Conservation (phyloP, 2,113 vertebrate species). For the Vulpes lagopus region DNA sequence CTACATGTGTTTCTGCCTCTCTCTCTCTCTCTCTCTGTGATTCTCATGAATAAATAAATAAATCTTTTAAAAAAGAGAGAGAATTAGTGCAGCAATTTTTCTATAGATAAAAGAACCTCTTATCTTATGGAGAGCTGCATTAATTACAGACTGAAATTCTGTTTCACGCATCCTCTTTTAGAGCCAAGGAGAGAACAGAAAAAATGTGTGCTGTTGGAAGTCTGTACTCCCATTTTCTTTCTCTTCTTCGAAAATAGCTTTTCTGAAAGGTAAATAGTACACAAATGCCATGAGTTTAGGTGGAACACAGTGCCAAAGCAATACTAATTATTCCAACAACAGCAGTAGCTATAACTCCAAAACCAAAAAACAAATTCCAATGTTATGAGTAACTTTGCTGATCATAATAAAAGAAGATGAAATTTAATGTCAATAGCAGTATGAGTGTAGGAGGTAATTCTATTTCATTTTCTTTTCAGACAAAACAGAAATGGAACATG, state of each 20-base stretch:
- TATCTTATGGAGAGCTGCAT: slow-evolving; percentile 73
- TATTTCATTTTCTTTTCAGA: slow-evolving; percentile 72
- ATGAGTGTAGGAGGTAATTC: slow-evolving; percentile 72
- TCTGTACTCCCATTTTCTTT: slow-evolving; percentile 33
- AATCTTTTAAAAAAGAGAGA: background rate
- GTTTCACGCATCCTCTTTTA: slow-evolving; percentile 67
- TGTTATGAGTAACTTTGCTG: slow-evolving; percentile 72
- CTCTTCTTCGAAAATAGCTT: slow-evolving; percentile 62
- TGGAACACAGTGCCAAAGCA: slow-evolving; percentile 19
- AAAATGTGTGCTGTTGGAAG: slow-evolving; percentile 62
- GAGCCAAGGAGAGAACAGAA: slow-evolving; percentile 71
- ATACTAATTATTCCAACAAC: slow-evolving; percentile 47
- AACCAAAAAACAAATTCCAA: slow-evolving; percentile 52
- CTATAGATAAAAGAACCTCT: slow-evolving; percentile 74
- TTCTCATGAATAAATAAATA: too few species aligned
- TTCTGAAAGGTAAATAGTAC: slow-evolving; percentile 65
- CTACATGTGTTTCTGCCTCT: too few species aligned
- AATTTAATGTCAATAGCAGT: slow-evolving; percentile 77
- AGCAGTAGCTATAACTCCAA: slow-evolving; percentile 65
- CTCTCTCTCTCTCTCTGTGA: too few species aligned
- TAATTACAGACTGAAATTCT: slow-evolving; percentile 80
- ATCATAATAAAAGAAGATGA: slow-evolving; percentile 73
- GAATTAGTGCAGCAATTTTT: slow-evolving; percentile 76
- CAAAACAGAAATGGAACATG: slow-evolving; percentile 68
- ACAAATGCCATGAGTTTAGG: slow-evolving; percentile 12